phyloP scores from a whole-genome alignment of 1,140 invertebrate species.

The Caerostris darwini region DNA sequence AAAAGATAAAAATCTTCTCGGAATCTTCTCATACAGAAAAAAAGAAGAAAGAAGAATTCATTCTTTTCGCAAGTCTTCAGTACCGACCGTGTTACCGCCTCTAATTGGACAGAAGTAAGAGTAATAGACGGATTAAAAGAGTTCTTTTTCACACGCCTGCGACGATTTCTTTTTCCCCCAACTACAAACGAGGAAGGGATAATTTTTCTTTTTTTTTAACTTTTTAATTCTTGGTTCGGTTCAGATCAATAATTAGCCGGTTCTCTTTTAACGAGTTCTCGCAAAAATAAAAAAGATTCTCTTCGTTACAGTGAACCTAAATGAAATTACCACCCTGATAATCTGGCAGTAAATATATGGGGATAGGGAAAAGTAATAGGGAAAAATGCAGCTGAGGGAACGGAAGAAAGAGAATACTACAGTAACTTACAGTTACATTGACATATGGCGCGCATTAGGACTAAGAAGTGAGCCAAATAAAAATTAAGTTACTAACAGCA shows the following conservation, averaged over 20 bases:
- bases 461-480: background rate
- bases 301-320: conserved; percentile 1
- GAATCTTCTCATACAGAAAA: background rate
- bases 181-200: background rate
- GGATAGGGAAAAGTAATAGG: background rate
- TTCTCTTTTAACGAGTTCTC: background rate
- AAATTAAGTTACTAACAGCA: background rate
- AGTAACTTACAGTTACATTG: background rate
- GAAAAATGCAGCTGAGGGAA: background rate
- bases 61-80: background rate
- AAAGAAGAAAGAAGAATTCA: background rate
- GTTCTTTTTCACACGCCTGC: conserved; percentile 10
- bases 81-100: background rate
- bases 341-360: background rate
- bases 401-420: background rate
- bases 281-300: background rate
- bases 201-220: background rate
- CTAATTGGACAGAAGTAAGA: conserved; percentile 25
- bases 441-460: background rate
- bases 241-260: background rate
- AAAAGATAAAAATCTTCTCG: background rate
- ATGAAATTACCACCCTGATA: background rate
- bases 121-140: conserved; percentile 23
- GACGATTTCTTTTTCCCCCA: background rate
- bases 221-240: background rate